Conservation (phyloP, 2,797 vertebrate species). For the Lutjanus argentimaculatus region DNA sequence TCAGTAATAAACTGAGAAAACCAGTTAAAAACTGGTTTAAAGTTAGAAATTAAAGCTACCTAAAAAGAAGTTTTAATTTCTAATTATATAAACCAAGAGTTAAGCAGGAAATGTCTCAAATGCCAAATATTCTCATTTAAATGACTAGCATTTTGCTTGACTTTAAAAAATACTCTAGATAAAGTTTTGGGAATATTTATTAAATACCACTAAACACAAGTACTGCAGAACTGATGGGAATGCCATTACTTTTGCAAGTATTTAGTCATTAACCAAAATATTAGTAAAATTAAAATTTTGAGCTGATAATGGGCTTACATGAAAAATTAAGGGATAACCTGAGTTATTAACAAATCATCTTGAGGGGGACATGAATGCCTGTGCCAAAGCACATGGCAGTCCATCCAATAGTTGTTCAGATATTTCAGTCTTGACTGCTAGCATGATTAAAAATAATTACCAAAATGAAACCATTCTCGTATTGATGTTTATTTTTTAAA, state of each 20-base stretch:
- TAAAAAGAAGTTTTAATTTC: too few relatives aligned
- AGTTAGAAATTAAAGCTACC: too few relatives aligned
- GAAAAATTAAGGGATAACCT: not conserved
- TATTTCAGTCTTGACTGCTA: not conserved
- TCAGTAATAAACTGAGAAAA: too few relatives aligned
- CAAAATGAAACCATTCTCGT: not conserved
- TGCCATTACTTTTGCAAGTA: too few relatives aligned
- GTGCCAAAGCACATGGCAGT: not conserved
- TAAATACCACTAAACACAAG: not conserved
- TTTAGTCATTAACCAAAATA: too few relatives aligned
- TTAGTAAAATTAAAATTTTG: not conserved
- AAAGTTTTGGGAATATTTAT: not conserved
- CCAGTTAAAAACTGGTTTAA: too few relatives aligned
- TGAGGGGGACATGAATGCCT: too few relatives aligned
- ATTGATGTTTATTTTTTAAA: not conserved
- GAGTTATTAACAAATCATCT: too few relatives aligned
- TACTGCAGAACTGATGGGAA: not conserved
- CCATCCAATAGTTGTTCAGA: not conserved
- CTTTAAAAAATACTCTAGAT: not conserved
- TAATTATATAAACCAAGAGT: not conserved
- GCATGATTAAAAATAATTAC: not conserved
- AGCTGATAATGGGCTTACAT: not conserved
- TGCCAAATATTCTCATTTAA: conserved; percentile 1
- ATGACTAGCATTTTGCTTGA: not conserved
- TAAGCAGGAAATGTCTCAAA: not conserved